These are phyloP conservation scores for Therioaphis trifolii DNA, from an alignment of 2,888 invertebrate genomes.

Conservation along the genomic window DNA sequence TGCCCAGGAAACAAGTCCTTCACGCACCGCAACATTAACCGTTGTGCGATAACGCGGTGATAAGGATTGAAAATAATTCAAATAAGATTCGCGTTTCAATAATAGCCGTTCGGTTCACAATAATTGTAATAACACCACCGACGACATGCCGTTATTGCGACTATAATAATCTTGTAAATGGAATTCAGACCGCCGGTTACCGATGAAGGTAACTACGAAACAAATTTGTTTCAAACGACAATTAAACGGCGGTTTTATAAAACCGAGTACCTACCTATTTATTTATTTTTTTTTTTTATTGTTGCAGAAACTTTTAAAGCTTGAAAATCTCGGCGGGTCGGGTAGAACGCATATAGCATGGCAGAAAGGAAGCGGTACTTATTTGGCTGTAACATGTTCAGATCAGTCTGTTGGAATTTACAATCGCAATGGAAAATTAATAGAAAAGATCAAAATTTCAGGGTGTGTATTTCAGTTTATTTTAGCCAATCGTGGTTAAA, in stretches of 20 bases:
- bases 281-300: neutral
- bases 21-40: slow-evolving; percentile 20
- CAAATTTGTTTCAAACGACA: too few species aligned
- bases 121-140: neutral
- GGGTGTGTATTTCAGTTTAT: slow-evolving; percentile 72
- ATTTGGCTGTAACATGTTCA: slow-evolving; percentile 88
- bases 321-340: slow-evolving; percentile 83
- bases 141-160: too few species aligned
- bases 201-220: slow-evolving; percentile 27
- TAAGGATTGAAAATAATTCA: slow-evolving; percentile 3
- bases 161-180: neutral
- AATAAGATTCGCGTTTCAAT: too few species aligned
- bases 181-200: neutral
- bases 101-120: neutral
- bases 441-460: slow-evolving; percentile 84
- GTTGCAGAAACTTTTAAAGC: slow-evolving; percentile 77
- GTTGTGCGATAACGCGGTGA: slow-evolving; percentile 9
- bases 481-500: neutral
- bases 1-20: slow-evolving; percentile 45
- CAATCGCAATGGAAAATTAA: slow-evolving; percentile 87
- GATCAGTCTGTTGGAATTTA: slow-evolving; percentile 89
- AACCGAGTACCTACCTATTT: neutral
- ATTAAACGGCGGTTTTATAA: too few species aligned
- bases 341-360: slow-evolving; percentile 85
- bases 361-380: slow-evolving; percentile 89